Conservation (phyloP, 2,113 vertebrate species). For the Elaphurus davidianus region DNA sequence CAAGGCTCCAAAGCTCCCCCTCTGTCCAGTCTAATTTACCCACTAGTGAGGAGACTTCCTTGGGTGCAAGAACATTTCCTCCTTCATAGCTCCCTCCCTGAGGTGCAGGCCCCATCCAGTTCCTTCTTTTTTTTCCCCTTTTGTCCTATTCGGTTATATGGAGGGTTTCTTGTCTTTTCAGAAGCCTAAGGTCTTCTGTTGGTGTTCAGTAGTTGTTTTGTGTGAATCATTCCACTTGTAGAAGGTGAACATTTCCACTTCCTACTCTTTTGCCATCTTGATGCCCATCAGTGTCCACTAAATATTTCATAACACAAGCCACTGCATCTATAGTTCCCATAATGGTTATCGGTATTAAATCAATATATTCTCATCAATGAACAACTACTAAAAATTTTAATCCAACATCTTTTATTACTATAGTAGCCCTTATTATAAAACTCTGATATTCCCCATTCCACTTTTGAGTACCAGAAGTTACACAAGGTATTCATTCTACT, state of each 20-base stretch:
- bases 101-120: background rate
- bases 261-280: background rate
- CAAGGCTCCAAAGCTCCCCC: background rate
- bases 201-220: background rate
- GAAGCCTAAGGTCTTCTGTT: background rate
- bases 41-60: background rate
- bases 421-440: background rate
- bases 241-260: background rate
- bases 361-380: background rate
- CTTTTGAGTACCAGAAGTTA: background rate
- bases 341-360: background rate
- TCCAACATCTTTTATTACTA: background rate
- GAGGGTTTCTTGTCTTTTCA: background rate
- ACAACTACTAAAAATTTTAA: background rate
- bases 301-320: background rate
- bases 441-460: background rate
- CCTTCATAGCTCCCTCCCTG: background rate
- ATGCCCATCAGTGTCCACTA: background rate
- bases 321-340: accelerated
- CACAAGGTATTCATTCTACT: background rate
- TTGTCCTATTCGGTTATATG: background rate
- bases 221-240: background rate
- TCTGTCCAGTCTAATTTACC: background rate
- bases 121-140: background rate
- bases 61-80: background rate